Conservation (phyloP, 2,113 vertebrate species). For the Phyllostomus hastatus region DNA sequence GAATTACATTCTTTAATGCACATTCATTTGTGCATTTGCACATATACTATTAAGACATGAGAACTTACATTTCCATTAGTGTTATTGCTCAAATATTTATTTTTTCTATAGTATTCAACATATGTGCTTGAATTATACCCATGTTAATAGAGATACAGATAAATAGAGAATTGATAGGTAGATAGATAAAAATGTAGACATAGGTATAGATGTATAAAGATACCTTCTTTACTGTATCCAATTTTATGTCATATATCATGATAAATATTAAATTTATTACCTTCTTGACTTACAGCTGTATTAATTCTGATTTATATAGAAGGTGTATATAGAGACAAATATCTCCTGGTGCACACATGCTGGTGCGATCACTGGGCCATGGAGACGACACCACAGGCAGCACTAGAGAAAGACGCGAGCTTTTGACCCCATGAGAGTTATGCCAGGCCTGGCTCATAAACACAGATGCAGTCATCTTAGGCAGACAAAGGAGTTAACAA, state of each 20-base stretch:
- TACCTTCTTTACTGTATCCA: neutral
- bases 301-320: neutral
- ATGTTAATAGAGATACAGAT: neutral
- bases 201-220: neutral
- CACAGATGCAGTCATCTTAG: neutral
- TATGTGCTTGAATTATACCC: neutral
- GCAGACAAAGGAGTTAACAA: neutral
- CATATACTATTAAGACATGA: neutral
- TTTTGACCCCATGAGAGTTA: neutral
- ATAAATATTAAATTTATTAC: neutral
- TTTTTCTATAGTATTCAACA: neutral
- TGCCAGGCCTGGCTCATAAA: neutral
- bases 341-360: neutral
- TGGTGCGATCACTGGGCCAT: neutral
- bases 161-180: neutral
- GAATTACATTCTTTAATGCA: neutral
- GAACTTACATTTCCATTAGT: neutral
- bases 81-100: neutral
- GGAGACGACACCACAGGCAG: accelerated
- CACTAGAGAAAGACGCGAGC: neutral
- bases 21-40: neutral
- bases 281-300: neutral
- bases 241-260: neutral
- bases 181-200: neutral
- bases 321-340: neutral